Percentiles rank a stretch among this genome's conserved stretches.
phyloP scores from a whole-genome alignment of 2,113 vertebrate genomes.

The Himantopus leucocephalus region DNA sequence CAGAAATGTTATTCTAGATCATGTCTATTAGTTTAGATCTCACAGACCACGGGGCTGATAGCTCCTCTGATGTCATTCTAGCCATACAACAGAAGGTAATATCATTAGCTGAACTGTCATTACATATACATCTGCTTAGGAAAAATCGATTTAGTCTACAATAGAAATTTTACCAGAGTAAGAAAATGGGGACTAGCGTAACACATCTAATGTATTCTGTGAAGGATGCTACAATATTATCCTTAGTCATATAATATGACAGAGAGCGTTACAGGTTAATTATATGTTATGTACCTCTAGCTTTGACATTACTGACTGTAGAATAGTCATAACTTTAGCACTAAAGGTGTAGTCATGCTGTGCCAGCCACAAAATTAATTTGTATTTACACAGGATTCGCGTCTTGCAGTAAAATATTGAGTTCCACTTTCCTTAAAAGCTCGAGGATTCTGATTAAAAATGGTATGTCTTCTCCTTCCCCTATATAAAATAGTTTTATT shows the following conservation, averaged over 20 bases:
- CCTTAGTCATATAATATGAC: background rate
- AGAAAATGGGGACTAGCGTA: background rate
- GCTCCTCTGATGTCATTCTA: constrained; percentile 36
- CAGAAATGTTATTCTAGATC: constrained; percentile 25
- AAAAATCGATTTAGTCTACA: constrained; percentile 2
- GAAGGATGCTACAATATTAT: background rate
- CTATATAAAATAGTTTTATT: background rate
- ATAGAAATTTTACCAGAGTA: background rate
- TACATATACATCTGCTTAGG: background rate
- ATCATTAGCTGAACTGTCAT: background rate
- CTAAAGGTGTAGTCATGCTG: background rate
- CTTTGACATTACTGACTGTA: constrained; percentile 30
- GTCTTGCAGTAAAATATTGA: background rate
- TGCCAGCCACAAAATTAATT: background rate
- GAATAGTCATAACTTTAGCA: background rate
- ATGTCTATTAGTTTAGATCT: constrained; percentile 19
- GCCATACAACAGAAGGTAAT: background rate
- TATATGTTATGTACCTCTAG: background rate
- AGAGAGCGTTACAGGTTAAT: constrained; percentile 29
- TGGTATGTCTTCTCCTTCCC: background rate
- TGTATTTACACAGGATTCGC: background rate
- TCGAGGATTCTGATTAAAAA: background rate
- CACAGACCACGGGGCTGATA: background rate
- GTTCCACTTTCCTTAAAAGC: background rate
- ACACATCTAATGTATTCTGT: background rate